Conservation (phyloP, 2,888 invertebrate genomes). For the Ptilodon capucinus region DNA sequence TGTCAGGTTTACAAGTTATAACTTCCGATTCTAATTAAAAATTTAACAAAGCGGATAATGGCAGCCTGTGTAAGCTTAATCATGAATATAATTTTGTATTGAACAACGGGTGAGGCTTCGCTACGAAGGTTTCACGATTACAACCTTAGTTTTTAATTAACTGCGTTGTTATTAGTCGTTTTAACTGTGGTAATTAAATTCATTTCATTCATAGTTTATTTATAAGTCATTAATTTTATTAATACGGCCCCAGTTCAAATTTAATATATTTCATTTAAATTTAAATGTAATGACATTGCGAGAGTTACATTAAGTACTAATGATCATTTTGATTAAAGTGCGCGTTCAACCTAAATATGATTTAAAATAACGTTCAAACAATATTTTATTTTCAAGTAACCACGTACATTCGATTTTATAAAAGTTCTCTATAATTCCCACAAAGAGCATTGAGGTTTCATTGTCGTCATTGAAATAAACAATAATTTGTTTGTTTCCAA, state of each 20-base stretch:
- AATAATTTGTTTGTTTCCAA: conserved; percentile 34
- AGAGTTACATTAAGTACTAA: no score
- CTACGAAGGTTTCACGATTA: not conserved
- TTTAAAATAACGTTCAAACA: no score
- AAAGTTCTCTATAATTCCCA: no score
- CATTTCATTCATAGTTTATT: not conserved
- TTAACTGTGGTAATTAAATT: not conserved
- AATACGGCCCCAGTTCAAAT: not conserved
- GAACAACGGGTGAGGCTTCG: conserved; percentile 15
- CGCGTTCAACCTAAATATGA: no score
- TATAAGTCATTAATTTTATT: no score
- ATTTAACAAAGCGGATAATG: conserved; percentile 68
- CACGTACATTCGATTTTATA: no score
- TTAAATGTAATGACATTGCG: no score
- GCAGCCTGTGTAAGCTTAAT: conserved; percentile 49
- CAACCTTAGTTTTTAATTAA: not conserved
- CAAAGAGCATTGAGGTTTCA: not conserved
- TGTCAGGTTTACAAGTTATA: conserved; percentile 71
- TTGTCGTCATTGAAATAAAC: conserved; percentile 16
- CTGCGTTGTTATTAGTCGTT: not conserved
- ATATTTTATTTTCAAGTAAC: not conserved
- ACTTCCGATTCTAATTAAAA: conserved; percentile 76
- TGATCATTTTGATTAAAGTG: no score
- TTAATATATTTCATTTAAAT: no score
- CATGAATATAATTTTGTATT: conserved; percentile 44